Evolutionary conservation across 2,888 invertebrate species (phyloP), one percentile per base, ranked within the genome.

Genomic region (Allolobophora icterica): DNA sequence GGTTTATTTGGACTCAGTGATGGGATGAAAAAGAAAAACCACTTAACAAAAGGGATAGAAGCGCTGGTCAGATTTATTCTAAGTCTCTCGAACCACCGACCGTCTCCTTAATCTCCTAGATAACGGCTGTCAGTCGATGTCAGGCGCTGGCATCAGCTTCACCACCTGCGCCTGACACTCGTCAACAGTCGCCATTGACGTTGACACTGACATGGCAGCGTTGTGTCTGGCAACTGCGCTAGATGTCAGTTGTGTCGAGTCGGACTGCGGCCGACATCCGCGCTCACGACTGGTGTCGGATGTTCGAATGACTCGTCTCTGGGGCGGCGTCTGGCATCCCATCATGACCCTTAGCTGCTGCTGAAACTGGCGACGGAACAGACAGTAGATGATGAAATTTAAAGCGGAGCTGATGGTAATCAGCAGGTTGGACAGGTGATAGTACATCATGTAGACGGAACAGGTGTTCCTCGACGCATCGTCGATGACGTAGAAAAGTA

Each of bases 361-460:
- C 89, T 92, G 93, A 91, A 93, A 93, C 91, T 93, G 93, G 21
- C 93, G 89, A 42, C 93, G 89, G 90, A 93, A 93, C 21, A 93
- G 91, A 42, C 93, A 93, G 91, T 93, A 93, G 89, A 93, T 92
- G 92, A 93, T 52, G 89, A 93, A 93, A 90, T 93, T 93, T 34
- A 92, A 71, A 17, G 92, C 91, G 33, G 92, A 92, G 93, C 93
- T 93, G 89, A 89, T 91, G 35, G 91, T 92, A 40, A 93, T 91
- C 38, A 93, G 92, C 42, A 93, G 91, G 90, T 93, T 93, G 84
- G 91, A 90, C 40, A 92, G 40, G 91, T 93, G 92, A 91, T 90
- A 93, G 90, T 90, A 93, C 84, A 90, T 71, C 33, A 89, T 83
- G 91, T 93, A 93, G 45, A 87, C 40, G 15, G 91, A 91, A 90